A percentile compares a stretch with the other conserved stretches of the same genome.
phyloP scores from a whole-genome alignment of 2,113 vertebrate species.

The Xiphophorus hellerii region DNA sequence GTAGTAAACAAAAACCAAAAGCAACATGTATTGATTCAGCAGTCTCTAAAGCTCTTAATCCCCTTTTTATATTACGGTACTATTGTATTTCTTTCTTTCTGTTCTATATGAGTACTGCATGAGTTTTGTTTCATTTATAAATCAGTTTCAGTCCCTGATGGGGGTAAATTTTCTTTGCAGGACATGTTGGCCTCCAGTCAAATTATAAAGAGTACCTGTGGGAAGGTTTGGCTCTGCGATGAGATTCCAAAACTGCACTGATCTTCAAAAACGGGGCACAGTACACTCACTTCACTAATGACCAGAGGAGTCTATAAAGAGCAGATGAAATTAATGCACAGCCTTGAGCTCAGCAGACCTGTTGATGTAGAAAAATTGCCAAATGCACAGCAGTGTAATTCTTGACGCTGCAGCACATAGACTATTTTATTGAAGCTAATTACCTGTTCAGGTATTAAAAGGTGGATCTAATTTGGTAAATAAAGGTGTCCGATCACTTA shows the following conservation, averaged over 20 bases:
- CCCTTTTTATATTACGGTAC: slow-evolving; percentile 16
- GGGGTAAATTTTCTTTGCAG: neutral
- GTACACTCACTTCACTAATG: slow-evolving; percentile 1
- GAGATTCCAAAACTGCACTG: neutral
- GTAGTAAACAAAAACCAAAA: slow-evolving; percentile 33
- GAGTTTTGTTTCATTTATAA: slow-evolving; percentile 20
- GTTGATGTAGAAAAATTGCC: neutral
- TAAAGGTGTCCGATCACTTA: neutral
- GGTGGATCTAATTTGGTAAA: neutral
- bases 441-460: neutral
- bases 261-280: neutral
- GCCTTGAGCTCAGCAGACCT: neutral
- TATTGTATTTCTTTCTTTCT: slow-evolving; percentile 31
- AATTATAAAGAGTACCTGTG: slow-evolving; percentile 7
- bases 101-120: neutral
- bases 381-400: neutral
- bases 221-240: neutral
- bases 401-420: neutral
- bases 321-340: neutral
- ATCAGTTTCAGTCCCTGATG: slow-evolving; percentile 11
- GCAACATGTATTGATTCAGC: slow-evolving; percentile 37
- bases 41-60: slow-evolving; percentile 29
- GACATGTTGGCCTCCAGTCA: neutral
- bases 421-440: neutral
- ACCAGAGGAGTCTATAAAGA: neutral